A percentile compares a stretch with the other conserved stretches of the same genome.
Conservation (phyloP, 1,140 invertebrate species). For the Macrocentrus cingulum region DNA sequence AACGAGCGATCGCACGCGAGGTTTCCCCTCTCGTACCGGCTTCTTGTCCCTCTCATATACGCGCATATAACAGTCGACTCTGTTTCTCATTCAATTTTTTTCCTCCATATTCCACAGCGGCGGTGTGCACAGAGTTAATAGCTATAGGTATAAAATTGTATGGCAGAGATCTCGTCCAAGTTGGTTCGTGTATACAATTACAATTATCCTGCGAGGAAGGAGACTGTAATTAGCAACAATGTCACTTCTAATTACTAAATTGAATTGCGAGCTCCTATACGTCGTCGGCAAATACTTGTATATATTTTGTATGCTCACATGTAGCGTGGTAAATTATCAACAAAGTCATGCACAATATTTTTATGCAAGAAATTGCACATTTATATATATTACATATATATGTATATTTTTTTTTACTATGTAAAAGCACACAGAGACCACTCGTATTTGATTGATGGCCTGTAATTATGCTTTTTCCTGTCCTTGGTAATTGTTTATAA, state of each 20-base stretch:
- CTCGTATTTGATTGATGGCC: constrained; percentile 48
- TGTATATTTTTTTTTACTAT: neutral
- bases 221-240: constrained; percentile 46
- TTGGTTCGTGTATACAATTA: constrained; percentile 37
- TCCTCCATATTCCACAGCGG: constrained; percentile 21
- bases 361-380: neutral
- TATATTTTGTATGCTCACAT: neutral
- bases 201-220: constrained; percentile 43
- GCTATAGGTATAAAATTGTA: neutral
- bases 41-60: constrained; percentile 5
- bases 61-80: too few relatives aligned
- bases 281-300: neutral
- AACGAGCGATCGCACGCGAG: constrained; percentile 28
- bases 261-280: constrained; percentile 32
- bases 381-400: neutral
- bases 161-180: neutral
- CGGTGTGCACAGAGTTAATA: constrained; percentile 31
- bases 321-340: constrained; percentile 8
- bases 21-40: constrained; percentile 21
- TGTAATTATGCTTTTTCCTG: constrained; percentile 52
- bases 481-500: constrained; percentile 55
- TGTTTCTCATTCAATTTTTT: constrained; percentile 23
- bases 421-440: neutral
- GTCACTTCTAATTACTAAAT: constrained; percentile 56
- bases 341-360: neutral